Base-by-base conservation (phyloP, 2,888 invertebrate species). In the Drosophila fungiperda region DNA sequence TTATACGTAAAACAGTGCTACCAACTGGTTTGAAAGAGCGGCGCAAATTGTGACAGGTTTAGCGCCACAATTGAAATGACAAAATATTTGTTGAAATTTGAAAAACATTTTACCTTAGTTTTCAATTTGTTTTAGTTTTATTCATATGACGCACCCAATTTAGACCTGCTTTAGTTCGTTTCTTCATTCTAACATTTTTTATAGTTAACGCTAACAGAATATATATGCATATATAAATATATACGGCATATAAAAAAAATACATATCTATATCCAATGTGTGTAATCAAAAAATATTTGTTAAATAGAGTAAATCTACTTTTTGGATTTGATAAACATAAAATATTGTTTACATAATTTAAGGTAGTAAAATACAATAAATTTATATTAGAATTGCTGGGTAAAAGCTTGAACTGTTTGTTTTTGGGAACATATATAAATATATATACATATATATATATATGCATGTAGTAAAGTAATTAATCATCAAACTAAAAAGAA, bases 101-200 rank as follows among this genome's bases (percentile, higher is more conserved):
- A 54, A 26, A 33, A 8, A 23, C 12, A 48, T 20, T 49, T 42
- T 35, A 2, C 17, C 8, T 36, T 52, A 26, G 20, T 61, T 76
- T 71, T 53, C 59, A 63, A 45, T 62, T 63, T 33, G 36, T 33
- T 76, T 82, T 73, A 66, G 42, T 71, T 84, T 89, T 80, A 84
- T 85, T 85, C 75, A 76, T 89, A 68, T 68, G 83, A 88, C 78
- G 87, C 84, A 89, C 84, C 84, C 82, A 81, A 66, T 72, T 72
- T 79, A 81, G 60, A 83, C 71, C 71, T 58, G 74, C 63, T 65
- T 77, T 76, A 77, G 69, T 81, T 78, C 70, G 42, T 48, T 78
- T 64, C 23, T 66, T 50, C 71, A 68, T 64, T 84, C 63, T 72
- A 81, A 87, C 79, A 87, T 64, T 81, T 78, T 78, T 67, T 86